These are phyloP conservation scores for Sebastes minor DNA, from an alignment of 2,797 vertebrate genomes.

Conservation along the genomic window DNA sequence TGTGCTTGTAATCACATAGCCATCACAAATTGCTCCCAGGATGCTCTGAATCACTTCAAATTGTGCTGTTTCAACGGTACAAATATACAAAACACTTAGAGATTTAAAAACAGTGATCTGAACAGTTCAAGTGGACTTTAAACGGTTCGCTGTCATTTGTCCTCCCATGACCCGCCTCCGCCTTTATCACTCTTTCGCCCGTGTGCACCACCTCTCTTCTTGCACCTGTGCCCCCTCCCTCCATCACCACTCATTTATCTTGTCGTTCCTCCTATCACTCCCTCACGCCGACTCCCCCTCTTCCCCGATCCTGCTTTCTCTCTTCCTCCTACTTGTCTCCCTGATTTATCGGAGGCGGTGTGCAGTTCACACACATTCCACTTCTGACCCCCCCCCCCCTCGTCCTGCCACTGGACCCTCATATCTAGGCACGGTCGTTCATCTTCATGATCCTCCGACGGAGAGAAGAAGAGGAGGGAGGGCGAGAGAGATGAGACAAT, in stretches of 20 bases:
- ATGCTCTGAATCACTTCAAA: background rate
- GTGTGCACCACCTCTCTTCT: conserved; percentile 31
- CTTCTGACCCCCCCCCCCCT: conserved; percentile 43
- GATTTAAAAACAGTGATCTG: background rate
- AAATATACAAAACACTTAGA: conserved; percentile 10
- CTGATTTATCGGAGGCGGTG: conserved; percentile 77
- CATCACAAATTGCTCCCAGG: background rate
- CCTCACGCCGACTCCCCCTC: conserved; percentile 42
- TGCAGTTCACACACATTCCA: conserved; percentile 82
- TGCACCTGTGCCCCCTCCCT: conserved; percentile 66
- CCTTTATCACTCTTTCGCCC: conserved; percentile 21
- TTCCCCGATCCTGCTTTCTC: conserved; percentile 36
- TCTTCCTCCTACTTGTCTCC: conserved; percentile 65
- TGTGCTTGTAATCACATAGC: background rate
- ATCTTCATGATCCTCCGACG: conserved; percentile 68
- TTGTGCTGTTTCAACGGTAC: background rate
- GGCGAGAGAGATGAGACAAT: conserved; percentile 55
- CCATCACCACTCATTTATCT: conserved; percentile 60
- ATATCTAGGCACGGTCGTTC: conserved; percentile 67
- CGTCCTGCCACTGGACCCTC: conserved; percentile 64
- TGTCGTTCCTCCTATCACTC: conserved; percentile 47
- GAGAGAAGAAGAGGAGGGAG: conserved; percentile 36
- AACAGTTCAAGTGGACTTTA: conserved; percentile 5
- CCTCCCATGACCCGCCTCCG: conserved; percentile 18
- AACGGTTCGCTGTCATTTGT: conserved; percentile 10